Evolutionary conservation across 2,113 vertebrate genomes (phyloP).

Genomic region (Lamprotornis superbus): DNA sequence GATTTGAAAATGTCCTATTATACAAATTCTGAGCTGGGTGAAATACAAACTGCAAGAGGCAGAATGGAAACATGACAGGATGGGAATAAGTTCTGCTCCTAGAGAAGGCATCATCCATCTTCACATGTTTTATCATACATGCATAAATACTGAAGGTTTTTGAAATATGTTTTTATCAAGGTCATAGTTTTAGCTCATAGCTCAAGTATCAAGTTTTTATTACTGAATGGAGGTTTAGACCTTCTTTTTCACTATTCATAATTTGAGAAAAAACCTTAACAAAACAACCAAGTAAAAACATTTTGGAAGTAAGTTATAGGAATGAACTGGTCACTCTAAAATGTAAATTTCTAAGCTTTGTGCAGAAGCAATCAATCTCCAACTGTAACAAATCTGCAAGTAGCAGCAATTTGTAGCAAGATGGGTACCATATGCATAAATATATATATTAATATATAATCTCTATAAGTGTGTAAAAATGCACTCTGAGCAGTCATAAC

Average conservation of each 20-base stretch:
- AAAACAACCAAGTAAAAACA: background rate
- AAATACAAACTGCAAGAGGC: background rate
- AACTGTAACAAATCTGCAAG: background rate
- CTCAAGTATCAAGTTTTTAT: background rate
- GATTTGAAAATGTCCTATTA: background rate
- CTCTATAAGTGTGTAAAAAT: background rate
- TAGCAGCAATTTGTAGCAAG: background rate
- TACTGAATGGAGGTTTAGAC: accelerated
- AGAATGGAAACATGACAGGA: background rate
- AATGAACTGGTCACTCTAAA: background rate
- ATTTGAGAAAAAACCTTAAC: background rate
- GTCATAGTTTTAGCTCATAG: background rate
- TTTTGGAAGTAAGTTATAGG: background rate
- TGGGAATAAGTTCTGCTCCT: background rate
- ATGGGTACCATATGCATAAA: background rate
- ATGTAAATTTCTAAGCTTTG: background rate
- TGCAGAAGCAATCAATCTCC: background rate
- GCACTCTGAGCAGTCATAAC: background rate
- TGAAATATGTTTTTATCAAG: background rate
- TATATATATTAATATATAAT: background rate
- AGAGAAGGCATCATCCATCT: background rate
- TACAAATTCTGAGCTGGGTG: background rate
- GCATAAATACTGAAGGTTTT: background rate
- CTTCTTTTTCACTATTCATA: background rate
- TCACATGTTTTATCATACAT: accelerated